phyloP scores from a whole-genome alignment of 2,113 vertebrate genomes.

The Todiramphus saurophagus region DNA sequence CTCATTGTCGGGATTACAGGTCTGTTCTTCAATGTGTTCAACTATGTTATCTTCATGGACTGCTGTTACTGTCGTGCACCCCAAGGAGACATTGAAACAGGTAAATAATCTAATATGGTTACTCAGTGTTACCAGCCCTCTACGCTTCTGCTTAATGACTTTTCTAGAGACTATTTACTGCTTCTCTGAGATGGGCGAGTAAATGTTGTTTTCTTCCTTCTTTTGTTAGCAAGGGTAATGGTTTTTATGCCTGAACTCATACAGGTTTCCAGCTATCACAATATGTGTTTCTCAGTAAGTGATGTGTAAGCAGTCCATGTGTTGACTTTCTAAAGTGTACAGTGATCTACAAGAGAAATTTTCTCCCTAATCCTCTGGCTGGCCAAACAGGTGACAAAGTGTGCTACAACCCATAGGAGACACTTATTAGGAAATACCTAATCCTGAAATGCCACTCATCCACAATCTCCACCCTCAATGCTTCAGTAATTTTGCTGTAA shows the following conservation, averaged over 20 bases:
- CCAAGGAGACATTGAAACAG: conserved; percentile 25
- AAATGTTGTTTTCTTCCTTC: background rate
- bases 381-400: rapidly evolving
- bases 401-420: background rate
- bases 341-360: background rate
- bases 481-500: background rate
- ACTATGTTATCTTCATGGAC: conserved; percentile 78
- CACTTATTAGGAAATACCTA: background rate
- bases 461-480: background rate
- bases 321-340: background rate
- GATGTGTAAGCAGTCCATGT: rapidly evolving
- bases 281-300: background rate
- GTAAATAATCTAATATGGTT: conserved; percentile 42
- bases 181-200: background rate
- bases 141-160: background rate
- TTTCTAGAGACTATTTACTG: background rate
- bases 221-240: background rate
- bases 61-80: conserved; percentile 63
- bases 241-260: background rate
- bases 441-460: background rate
- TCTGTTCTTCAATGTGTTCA: conserved; percentile 73
- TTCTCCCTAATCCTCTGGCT: background rate
- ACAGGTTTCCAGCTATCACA: background rate
- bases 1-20: conserved; percentile 67
- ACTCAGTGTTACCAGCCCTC: background rate